These are phyloP conservation scores for Hippocampus barbouri DNA, from an alignment of 2,113 vertebrate genomes.

Conservation along the genomic window DNA sequence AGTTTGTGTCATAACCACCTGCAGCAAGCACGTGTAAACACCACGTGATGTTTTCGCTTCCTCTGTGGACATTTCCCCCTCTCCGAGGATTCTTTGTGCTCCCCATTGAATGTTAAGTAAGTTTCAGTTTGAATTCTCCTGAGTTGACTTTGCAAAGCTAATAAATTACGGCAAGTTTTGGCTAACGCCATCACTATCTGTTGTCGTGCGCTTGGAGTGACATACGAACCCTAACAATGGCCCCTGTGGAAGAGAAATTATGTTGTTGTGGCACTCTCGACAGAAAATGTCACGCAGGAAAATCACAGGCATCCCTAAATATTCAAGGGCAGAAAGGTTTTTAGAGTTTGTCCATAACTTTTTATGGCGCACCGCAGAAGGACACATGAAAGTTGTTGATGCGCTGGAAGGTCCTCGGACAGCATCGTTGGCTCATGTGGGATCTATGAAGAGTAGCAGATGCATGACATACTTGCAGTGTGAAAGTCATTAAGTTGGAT, in stretches of 20 bases:
- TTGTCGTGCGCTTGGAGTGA: no score
- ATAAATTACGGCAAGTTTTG: no score
- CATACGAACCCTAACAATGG: no score
- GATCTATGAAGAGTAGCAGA: conserved; percentile 39
- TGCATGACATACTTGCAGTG: conserved; percentile 33
- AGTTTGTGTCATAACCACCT: no score
- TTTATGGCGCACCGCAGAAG: conserved; percentile 69
- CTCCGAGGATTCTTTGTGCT: no score
- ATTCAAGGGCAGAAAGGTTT: conserved; percentile 69
- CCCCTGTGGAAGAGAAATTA: conserved; percentile 46
- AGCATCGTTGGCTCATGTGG: conserved; percentile 21
- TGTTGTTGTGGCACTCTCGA: conserved; percentile 60
- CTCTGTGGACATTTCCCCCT: no score
- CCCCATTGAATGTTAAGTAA: no score
- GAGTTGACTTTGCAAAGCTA: no score
- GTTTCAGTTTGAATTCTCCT: no score
- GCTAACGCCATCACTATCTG: no score
- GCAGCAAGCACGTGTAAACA: no score
- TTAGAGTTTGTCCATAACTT: conserved; percentile 71
- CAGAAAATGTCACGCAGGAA: conserved; percentile 67
- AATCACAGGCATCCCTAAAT: conserved; percentile 71
- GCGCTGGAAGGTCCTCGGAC: conserved; percentile 20
- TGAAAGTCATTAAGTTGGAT: conserved; percentile 41
- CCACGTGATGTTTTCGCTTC: no score
- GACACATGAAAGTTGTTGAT: conserved; percentile 32